Evolutionary conservation across 2,888 invertebrate genomes (phyloP).

Genomic region (Ennomos quercinarius): DNA sequence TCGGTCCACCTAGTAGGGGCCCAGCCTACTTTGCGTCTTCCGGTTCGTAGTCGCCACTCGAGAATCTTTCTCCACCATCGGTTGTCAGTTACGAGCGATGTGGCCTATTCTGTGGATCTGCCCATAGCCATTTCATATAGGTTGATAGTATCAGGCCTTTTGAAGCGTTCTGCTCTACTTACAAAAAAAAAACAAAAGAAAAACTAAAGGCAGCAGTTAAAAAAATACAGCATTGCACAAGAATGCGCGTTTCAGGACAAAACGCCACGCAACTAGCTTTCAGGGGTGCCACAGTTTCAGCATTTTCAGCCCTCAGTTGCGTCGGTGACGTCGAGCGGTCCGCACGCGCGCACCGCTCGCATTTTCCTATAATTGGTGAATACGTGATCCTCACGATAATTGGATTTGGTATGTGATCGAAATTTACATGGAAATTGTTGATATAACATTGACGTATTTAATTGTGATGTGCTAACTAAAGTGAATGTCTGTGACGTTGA

Average conservation of each 20-base stretch:
- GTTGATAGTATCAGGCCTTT: too few relatives aligned
- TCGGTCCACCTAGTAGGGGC: too few relatives aligned
- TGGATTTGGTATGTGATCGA: slow-evolving; percentile 39
- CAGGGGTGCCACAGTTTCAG: slow-evolving; percentile 18
- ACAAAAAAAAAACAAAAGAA: too few relatives aligned
- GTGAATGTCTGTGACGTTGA: slow-evolving; percentile 35
- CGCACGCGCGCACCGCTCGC: slow-evolving; percentile 29
- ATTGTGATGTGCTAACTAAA: slow-evolving; percentile 32
- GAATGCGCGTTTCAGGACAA: slow-evolving; percentile 22
- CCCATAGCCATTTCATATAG: too few relatives aligned
- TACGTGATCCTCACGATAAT: slow-evolving; percentile 36
- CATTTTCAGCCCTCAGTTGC: slow-evolving; percentile 29
- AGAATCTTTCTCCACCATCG: too few relatives aligned
- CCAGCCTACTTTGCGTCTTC: too few relatives aligned
- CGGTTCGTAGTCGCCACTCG: too few relatives aligned
- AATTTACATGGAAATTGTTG: slow-evolving; percentile 39
- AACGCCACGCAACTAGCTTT: slow-evolving; percentile 21
- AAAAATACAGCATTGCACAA: slow-evolving; percentile 30
- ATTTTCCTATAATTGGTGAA: slow-evolving; percentile 18
- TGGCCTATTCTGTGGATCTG: too few relatives aligned
- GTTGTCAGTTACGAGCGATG: too few relatives aligned
- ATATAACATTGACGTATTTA: slow-evolving; percentile 35
- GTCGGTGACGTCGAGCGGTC: slow-evolving; percentile 17
- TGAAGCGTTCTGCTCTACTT: too few relatives aligned
- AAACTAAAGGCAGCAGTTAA: background rate